Evolutionary conservation across 2,888 invertebrate species (phyloP), one percentile per base, ranked within the genome.

Genomic region (Polydrusus pterygomalis): DNA sequence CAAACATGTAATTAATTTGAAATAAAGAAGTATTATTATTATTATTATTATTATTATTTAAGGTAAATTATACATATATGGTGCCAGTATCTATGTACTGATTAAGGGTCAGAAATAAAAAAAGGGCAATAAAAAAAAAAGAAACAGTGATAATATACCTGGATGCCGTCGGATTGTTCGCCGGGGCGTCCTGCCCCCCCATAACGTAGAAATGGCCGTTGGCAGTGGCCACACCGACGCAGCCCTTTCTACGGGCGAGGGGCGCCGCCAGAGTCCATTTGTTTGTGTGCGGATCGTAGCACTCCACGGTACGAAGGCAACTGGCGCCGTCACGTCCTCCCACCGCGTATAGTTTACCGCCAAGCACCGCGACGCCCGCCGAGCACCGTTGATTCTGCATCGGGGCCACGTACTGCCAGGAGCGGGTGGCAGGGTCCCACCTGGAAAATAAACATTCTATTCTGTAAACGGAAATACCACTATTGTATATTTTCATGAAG

Each of bases 141-240:
- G n/a, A n/a, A n/a, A n/a, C n/a, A n/a, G n/a, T n/a, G n/a, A n/a
- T n/a, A n/a, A n/a, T n/a, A n/a, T 25, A 77, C 73, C 96, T 91
- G 71, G 92, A 92, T 3, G 96, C 95, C 72, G 93, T 91, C 0
- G 95, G 95, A 88, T 95, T 95, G 83, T 94, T 95, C 25, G 96
- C 95, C 0, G 97, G 97, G 10, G 97, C 96, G 87, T 97, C 97
- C 88, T 97, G 96, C 0, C 98, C 97, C 34, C 98, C 97, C 78
- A 97, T 89, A 1, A 97, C 97, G 88, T 97, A 98, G 65, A 98
- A 89, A 87, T 91, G 96, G 0, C 97, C 97, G 85, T 95, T 94
- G 38, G 95, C 93, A 0, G 96, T 96, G 72, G 96, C 95, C 18
- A 93, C 96, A 56, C 96, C 97, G 70, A 97, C 96, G 13, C 97